Evolutionary conservation across 2,888 invertebrate genomes (phyloP).

Genomic region (Hydraecia micacea): DNA sequence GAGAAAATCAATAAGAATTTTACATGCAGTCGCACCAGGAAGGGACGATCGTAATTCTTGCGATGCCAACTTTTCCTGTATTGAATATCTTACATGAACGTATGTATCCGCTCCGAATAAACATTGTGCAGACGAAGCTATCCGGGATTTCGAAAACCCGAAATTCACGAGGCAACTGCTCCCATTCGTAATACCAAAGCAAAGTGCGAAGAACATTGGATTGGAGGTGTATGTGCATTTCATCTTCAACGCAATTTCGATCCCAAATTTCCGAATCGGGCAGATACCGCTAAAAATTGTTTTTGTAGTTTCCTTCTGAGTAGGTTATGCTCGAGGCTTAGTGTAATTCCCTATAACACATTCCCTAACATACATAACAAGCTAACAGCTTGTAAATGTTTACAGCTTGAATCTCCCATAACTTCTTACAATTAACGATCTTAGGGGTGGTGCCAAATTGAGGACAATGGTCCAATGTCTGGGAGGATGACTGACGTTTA

Average conservation of each 20-base stretch:
- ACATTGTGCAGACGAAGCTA: slow-evolving; percentile 45
- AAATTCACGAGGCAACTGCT: slow-evolving; percentile 35
- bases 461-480: slow-evolving; percentile 20
- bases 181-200: slow-evolving; percentile 38
- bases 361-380: slow-evolving; percentile 28
- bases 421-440: slow-evolving; percentile 35
- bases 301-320: not conserved
- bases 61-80: slow-evolving; percentile 67
- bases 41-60: slow-evolving; percentile 67
- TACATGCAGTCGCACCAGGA: slow-evolving; percentile 60
- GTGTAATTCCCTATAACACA: slow-evolving; percentile 29
- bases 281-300: slow-evolving; percentile 35
- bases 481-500: slow-evolving; percentile 6
- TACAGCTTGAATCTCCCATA: slow-evolving; percentile 29
- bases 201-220: slow-evolving; percentile 48
- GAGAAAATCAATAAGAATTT: slow-evolving; percentile 45
- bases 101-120: slow-evolving; percentile 59
- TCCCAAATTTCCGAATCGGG: slow-evolving; percentile 13
- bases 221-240: slow-evolving; percentile 43
- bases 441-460: slow-evolving; percentile 38
- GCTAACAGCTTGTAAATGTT: slow-evolving; percentile 36
- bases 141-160: slow-evolving; percentile 44
- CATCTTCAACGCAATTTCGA: slow-evolving; percentile 41
- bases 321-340: slow-evolving; percentile 5
- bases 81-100: slow-evolving; percentile 71